Evolutionary conservation across 2,888 invertebrate genomes (phyloP).

Genomic region (Eurois occulta): DNA sequence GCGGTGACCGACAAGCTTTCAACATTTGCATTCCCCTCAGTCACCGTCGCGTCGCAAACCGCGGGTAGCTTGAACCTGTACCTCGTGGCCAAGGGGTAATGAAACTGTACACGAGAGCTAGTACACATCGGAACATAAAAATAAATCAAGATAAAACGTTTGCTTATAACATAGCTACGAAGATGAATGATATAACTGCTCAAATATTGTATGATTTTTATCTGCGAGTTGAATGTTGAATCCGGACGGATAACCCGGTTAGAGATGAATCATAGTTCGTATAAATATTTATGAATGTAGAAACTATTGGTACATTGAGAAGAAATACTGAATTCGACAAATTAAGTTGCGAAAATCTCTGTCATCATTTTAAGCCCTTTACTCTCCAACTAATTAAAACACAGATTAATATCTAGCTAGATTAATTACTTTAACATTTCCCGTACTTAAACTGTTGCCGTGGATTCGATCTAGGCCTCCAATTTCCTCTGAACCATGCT

Average conservation of each 20-base stretch:
- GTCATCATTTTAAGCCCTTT: too few relatives aligned
- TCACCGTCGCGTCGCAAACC: neutral
- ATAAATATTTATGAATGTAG: slow-evolving; percentile 42
- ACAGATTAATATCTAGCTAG: neutral
- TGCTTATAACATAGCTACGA: slow-evolving; percentile 4
- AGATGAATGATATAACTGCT: slow-evolving; percentile 47
- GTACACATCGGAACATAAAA: neutral
- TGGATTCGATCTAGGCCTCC: slow-evolving; percentile 53
- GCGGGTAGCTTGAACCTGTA: neutral
- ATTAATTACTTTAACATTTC: slow-evolving; percentile 29
- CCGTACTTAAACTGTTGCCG: slow-evolving; percentile 31
- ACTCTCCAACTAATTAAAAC: slow-evolving; percentile 21
- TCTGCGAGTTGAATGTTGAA: slow-evolving; percentile 22
- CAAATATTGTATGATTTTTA: slow-evolving; percentile 52
- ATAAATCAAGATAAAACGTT: slow-evolving; percentile 30
- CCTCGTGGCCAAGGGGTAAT: neutral
- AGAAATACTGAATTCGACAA: neutral
- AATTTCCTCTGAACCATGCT: slow-evolving; percentile 58
- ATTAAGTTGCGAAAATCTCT: neutral
- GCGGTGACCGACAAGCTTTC: neutral
- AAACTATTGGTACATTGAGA: neutral
- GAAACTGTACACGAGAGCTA: neutral
- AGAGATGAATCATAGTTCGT: slow-evolving; percentile 47
- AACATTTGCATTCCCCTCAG: neutral
- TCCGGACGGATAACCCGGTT: slow-evolving; percentile 30